Evolutionary conservation across 2,888 invertebrate genomes (phyloP).

Genomic region (Frankliniella intonsa): DNA sequence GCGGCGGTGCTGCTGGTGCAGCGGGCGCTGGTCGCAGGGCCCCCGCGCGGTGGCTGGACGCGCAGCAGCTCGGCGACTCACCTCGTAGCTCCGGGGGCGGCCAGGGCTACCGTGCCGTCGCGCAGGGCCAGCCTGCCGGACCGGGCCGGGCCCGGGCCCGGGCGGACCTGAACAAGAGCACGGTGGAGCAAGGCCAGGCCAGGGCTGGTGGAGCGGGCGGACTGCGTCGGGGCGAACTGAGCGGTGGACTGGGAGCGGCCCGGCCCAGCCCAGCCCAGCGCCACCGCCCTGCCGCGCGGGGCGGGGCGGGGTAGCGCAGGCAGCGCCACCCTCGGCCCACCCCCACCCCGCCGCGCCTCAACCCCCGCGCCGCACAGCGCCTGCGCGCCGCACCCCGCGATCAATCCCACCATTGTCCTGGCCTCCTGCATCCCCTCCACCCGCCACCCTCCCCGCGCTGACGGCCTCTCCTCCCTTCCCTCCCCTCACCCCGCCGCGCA

Average conservation of each 20-base stretch:
- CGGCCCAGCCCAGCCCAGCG: slow-evolving; percentile 21
- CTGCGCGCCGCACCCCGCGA: slow-evolving; percentile 34
- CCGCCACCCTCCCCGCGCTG: slow-evolving; percentile 33
- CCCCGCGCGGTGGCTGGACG: slow-evolving; percentile 31
- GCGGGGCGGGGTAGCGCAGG: slow-evolving; percentile 23
- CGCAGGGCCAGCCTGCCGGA: slow-evolving; percentile 32
- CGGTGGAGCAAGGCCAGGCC: not conserved
- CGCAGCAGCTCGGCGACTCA: not conserved
- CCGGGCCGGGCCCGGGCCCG: slow-evolving; percentile 32
- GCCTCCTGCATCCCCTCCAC: slow-evolving; percentile 32
- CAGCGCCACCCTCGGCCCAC: slow-evolving; percentile 35
- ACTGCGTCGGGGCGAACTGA: not conserved
- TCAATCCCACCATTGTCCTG: slow-evolving; percentile 36
- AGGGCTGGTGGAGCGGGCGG: not conserved
- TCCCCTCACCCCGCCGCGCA: slow-evolving; percentile 34
- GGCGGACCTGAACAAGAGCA: slow-evolving; percentile 30
- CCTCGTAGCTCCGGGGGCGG: not conserved
- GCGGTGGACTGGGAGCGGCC: not conserved
- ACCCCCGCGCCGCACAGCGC: slow-evolving; percentile 33
- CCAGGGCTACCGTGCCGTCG: not conserved
- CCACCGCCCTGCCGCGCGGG: slow-evolving; percentile 36
- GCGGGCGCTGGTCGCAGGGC: slow-evolving; percentile 30
- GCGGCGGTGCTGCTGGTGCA: slow-evolving; percentile 35
- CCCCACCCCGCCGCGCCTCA: slow-evolving; percentile 32
- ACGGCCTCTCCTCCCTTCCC: slow-evolving; percentile 35